phyloP scores from a whole-genome alignment of 2,797 vertebrate species.

The Manis pentadactyla region DNA sequence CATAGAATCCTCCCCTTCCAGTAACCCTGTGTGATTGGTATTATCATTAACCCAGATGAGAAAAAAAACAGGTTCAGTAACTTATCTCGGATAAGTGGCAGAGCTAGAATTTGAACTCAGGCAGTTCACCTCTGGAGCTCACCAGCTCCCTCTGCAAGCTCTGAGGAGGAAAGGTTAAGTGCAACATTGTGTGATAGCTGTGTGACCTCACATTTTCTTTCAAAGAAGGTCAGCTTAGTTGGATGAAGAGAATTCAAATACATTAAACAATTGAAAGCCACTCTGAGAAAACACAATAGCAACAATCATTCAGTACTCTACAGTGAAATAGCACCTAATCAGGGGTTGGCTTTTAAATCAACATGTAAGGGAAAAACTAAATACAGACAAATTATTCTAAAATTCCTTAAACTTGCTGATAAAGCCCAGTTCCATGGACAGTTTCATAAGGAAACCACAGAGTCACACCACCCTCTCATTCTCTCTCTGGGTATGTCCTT shows the following conservation, averaged over 20 bases:
- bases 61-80: not conserved
- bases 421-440: not conserved
- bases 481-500: not conserved
- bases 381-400: slow-evolving; percentile 10
- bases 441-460: not conserved
- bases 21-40: not conserved
- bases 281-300: slow-evolving; percentile 8
- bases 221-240: not conserved
- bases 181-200: not conserved
- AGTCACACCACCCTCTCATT: not conserved
- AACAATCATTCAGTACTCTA: not conserved
- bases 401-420: slow-evolving; percentile 19
- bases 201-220: slow-evolving; percentile 6
- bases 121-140: not conserved
- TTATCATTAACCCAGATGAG: not conserved
- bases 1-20: not conserved
- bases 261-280: slow-evolving; percentile 31
- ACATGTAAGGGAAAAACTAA: not conserved
- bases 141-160: not conserved
- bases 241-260: slow-evolving; percentile 21
- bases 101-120: not conserved
- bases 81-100: not conserved
- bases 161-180: slow-evolving; percentile 32
- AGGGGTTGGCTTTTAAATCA: not conserved
- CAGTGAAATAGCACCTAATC: not conserved